These are phyloP conservation scores for Lytechinus variegatus DNA, from an alignment of 35 echinoderm and acorn worm species.

Conservation along the genomic window DNA sequence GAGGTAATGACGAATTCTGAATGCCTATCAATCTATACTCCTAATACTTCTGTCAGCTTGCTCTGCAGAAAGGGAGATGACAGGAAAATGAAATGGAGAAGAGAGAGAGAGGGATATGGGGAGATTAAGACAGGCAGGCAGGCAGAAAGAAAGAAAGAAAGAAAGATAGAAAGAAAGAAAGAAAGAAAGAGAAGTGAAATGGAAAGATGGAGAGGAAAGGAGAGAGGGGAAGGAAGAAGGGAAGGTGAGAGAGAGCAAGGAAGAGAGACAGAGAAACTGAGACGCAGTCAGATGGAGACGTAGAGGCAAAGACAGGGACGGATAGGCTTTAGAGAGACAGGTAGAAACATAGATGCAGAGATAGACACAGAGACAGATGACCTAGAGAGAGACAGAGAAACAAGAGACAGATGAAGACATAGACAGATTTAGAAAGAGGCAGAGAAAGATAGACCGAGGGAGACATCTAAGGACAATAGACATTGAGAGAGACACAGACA, in stretches of 20 bases:
- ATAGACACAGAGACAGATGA: neutral
- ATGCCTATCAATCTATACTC: neutral
- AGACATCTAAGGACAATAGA: neutral
- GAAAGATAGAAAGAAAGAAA: neutral
- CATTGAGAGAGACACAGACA: neutral
- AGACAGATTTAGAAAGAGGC: too few species aligned
- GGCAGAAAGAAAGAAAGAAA: neutral
- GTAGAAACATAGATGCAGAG: neutral
- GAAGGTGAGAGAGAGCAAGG: neutral
- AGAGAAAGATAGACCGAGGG: too few species aligned
- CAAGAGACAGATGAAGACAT: too few species aligned
- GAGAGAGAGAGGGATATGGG: neutral
- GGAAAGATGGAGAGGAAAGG: neutral
- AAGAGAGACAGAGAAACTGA: neutral
- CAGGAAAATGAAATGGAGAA: neutral
- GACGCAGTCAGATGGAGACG: neutral
- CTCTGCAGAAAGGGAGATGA: neutral
- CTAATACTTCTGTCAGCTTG: neutral
- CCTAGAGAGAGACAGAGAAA: neutral
- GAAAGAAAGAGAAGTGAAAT: neutral
- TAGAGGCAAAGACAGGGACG: neutral
- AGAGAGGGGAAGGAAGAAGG: neutral
- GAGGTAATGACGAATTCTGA: slow-evolving; percentile 27
- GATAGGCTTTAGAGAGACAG: neutral
- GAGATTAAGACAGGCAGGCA: neutral